These are phyloP conservation scores for Lasius fuliginosus DNA, from an alignment of 2,888 invertebrate species.

Conservation along the genomic window DNA sequence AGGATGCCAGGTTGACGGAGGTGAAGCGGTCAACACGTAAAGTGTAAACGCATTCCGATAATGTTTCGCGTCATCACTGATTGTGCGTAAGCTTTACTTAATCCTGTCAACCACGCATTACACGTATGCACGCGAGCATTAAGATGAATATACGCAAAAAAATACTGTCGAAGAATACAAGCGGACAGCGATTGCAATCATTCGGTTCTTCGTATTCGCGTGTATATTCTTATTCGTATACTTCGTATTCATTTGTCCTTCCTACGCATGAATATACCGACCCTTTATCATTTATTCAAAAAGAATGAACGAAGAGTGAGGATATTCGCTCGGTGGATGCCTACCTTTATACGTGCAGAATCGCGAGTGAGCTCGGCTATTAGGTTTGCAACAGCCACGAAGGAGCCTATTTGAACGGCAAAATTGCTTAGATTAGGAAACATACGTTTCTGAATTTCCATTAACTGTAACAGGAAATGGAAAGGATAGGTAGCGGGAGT, in stretches of 20 bases:
- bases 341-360: conserved; percentile 21
- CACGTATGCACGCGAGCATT: conserved; percentile 27
- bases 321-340: neutral
- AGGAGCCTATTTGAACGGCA: conserved; percentile 77
- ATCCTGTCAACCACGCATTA: conserved; percentile 63
- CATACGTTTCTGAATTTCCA: conserved; percentile 84
- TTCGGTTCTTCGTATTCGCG: conserved; percentile 2
- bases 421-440: conserved; percentile 83
- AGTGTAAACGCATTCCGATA: conserved; percentile 70
- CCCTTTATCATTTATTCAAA: conserved; percentile 12
- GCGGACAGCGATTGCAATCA: conserved; percentile 7
- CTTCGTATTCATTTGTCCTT: neutral
- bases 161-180: neutral
- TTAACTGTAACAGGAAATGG: conserved; percentile 84
- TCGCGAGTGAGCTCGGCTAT: conserved; percentile 31
- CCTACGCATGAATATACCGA: neutral
- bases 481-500: conserved; percentile 55
- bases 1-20: neutral
- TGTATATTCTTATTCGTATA: neutral
- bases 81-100: conserved; percentile 77
- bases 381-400: conserved; percentile 56
- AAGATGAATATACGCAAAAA: neutral
- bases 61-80: conserved; percentile 56
- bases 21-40: conserved; percentile 59
- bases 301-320: neutral